Evolutionary conservation across 1,140 invertebrate genomes (phyloP), one percentile per base, ranked within the genome.

Genomic region (Centruroides sculpturatus): DNA sequence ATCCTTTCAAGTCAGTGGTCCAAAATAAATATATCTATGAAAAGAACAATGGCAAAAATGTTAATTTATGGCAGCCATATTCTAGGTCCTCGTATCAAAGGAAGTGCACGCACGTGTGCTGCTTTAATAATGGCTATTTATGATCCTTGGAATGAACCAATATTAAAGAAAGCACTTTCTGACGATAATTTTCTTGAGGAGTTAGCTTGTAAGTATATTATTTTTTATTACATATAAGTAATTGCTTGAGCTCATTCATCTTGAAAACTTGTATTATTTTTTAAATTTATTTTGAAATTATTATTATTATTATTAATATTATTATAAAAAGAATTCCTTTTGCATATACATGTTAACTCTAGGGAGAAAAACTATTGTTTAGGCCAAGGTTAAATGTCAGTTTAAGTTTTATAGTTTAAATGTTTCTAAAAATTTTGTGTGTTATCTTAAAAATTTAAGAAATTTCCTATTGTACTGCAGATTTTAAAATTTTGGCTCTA

Each of bases 101-200:
- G 55, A 5, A 47, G 55, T 23, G 62, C 58, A 56, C 55, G 55
- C 3, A 49, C 59, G 13, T 63, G 62, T 53, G 59, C 62, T 23
- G 57, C 62, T 41, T 35, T 63, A 49, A 58, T 63, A 7, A 59
- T 63, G 62, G 57, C 57, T 23, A 35, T 23, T 7, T 63, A 63
- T n/a, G 62, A 63, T 51, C 57, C 62, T 35, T 63, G 62, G 62
- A 57, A 58, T 35, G 62, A 63, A 55, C 50, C 62, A 11, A 46
- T 49, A 5, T 51, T 63, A 5, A 41, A 35, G 7, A 46, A 53
- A 55, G n/a, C 11, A 13, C 46, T 6, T 47, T 12, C 9, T 35
- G 35, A 13, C 9, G 36, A 6, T 35, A 47, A 56, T 56, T n/a
- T 12, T 13, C 4, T 9, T 13, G 46, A 12, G 12, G 10, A 56